Evolutionary conservation across 2,113 vertebrate species (phyloP), one percentile per base, ranked within the genome.

Genomic region (Nasalis larvatus): DNA sequence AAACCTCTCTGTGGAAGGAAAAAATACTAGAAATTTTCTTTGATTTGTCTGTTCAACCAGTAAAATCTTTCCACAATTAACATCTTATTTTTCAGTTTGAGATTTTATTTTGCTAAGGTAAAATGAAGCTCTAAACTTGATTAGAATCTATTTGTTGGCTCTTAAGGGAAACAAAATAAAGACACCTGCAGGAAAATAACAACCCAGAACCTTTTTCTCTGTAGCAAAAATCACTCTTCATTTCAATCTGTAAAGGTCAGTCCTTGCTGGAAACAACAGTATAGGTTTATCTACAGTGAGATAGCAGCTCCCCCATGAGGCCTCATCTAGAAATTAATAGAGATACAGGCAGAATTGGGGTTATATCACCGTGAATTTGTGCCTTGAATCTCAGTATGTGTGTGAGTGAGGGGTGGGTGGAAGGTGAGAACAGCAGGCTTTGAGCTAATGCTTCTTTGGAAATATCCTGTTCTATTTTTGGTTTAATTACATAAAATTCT

Each of bases 241-340:
- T 98, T 96, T 91, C 89, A 95, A 96, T 84, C 84, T 82, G 49
- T n/a, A 85, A 96, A 97, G 87, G 95, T 96, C 92, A 97, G 83
- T 93, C 87, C 63, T 69, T 86, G 49, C 3, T 86, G 73, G 86
- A 85, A 91, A n/a, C 37, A 89, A n/a, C 37, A 86, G 78, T 32
- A n/a, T 35, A 25, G 1, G 42, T 68, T 76, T 95, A 98, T 98
- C 97, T 97, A 84, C 97, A 97, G 98, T 95, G 97, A 98, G 93
- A 98, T 54, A 98, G 98, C 98, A 98, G 99, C 98, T 97, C 99
- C 99, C 98, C 97, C 99, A 93, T 69, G 98, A 98, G 99, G 98
- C 32, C 6, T 90, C 30, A 5, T 89, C 69, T 49, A 91, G 97
- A 98, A 94, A 77, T 80, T 58, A 97, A 60, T 49, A 89, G 95